These are phyloP conservation scores for Philypnodon macrostomus DNA, from an alignment of 2,797 vertebrate species.

Conservation along the genomic window DNA sequence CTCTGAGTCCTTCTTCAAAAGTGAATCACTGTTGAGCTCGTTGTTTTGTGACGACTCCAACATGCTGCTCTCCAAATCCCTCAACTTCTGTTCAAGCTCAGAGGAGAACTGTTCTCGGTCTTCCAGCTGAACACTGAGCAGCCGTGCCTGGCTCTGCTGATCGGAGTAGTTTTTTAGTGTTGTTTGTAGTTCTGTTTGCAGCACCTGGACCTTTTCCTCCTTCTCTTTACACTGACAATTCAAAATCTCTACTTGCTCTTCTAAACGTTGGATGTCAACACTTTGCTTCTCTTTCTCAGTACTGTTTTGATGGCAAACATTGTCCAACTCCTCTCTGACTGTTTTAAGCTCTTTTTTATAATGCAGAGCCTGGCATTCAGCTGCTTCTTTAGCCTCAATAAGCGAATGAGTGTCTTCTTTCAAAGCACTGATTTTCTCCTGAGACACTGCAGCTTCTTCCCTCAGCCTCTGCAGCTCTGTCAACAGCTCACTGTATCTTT, in stretches of 20 bases:
- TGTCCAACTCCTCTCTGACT: constrained; percentile 66
- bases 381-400: constrained; percentile 72
- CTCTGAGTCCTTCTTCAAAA: constrained; percentile 74
- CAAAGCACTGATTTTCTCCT: constrained; percentile 69
- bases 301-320: constrained; percentile 67
- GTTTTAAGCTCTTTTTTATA: constrained; percentile 71
- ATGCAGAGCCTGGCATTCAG: constrained; percentile 62
- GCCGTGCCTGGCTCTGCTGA: constrained; percentile 72
- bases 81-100: constrained; percentile 70
- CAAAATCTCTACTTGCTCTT: constrained; percentile 84
- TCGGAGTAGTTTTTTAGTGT: constrained; percentile 72
- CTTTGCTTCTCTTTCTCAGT: constrained; percentile 68
- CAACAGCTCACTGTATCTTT: constrained; percentile 75
- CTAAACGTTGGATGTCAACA: constrained; percentile 71
- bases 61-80: constrained; percentile 67
- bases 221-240: constrained; percentile 77
- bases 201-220: constrained; percentile 80
- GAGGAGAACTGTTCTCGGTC: constrained; percentile 70
- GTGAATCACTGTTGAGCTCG: constrained; percentile 63
- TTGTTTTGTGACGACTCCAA: constrained; percentile 75
- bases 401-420: constrained; percentile 63
- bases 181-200: constrained; percentile 82
- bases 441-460: constrained; percentile 73
- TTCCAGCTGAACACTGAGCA: constrained; percentile 79
- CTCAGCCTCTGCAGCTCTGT: constrained; percentile 78